Evolutionary conservation across 2,888 invertebrate genomes (phyloP).

Genomic region (Margaritifera margaritifera): DNA sequence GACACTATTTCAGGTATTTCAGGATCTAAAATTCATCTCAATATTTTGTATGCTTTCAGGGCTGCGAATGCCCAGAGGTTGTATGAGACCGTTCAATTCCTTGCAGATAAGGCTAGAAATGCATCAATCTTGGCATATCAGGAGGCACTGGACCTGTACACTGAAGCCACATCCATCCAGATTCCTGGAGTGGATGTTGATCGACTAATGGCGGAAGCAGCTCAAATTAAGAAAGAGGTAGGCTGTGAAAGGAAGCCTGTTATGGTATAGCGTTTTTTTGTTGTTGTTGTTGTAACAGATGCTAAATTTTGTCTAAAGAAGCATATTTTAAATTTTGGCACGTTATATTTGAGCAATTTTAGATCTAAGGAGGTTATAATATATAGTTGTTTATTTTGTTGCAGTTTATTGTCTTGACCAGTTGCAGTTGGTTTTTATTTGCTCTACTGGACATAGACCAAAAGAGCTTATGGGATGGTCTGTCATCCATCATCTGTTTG

Average conservation of each 20-base stretch:
- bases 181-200: constrained; percentile 85
- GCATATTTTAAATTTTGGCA: not conserved
- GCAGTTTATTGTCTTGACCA: too few relatives aligned
- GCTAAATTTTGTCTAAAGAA: not conserved
- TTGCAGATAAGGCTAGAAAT: constrained; percentile 83
- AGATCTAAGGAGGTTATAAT: not conserved
- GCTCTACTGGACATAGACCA: too few relatives aligned
- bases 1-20: not conserved
- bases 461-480: too few relatives aligned
- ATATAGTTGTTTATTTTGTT: too few relatives aligned
- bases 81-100: constrained; percentile 80
- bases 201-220: constrained; percentile 81
- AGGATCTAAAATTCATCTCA: not conserved
- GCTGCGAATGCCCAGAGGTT: constrained; percentile 80
- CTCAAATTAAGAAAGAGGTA: constrained; percentile 82
- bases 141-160: constrained; percentile 85
- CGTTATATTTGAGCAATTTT: not conserved
- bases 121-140: constrained; percentile 86
- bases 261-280: not conserved
- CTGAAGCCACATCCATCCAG: constrained; percentile 84
- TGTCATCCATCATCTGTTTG: too few relatives aligned
- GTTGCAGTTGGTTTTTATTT: too few relatives aligned
- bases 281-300: not conserved
- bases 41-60: constrained; percentile 35
- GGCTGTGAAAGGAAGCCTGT: constrained; percentile 5